Conservation (phyloP, 1,140 invertebrate genomes). For the Planococcus citri region DNA sequence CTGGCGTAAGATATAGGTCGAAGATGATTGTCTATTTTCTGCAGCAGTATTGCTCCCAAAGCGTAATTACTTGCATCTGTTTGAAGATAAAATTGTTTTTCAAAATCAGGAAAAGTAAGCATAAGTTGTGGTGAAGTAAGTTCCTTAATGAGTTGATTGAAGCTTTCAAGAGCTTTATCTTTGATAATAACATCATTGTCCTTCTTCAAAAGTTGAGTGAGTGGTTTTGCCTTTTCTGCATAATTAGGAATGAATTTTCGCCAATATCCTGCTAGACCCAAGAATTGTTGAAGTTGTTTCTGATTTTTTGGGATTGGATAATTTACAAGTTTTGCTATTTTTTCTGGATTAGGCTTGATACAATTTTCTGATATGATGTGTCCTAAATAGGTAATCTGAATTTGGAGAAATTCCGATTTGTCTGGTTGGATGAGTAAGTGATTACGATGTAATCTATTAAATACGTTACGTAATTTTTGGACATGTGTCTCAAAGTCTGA, state of each 20-base stretch:
- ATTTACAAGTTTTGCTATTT: slow-evolving; percentile 31
- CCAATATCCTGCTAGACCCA: slow-evolving; percentile 33
- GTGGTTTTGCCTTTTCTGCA: slow-evolving; percentile 29
- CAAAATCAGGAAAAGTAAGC: slow-evolving; percentile 32
- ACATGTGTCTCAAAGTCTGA: neutral
- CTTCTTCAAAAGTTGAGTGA: slow-evolving; percentile 29
- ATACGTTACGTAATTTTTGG: neutral
- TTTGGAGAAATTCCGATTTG: slow-evolving; percentile 14
- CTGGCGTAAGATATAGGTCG: slow-evolving; percentile 29
- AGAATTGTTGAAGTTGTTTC: slow-evolving; percentile 32
- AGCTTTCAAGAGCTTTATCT: neutral
- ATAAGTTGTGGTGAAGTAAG: slow-evolving; percentile 28
- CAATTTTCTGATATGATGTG: slow-evolving; percentile 16
- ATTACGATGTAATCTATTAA: slow-evolving; percentile 10
- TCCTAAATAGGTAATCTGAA: neutral
- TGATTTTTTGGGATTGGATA: slow-evolving; percentile 33
- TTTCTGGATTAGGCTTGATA: slow-evolving; percentile 13
- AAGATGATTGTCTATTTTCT: slow-evolving; percentile 21
- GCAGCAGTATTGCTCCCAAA: slow-evolving; percentile 21
- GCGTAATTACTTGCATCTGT: slow-evolving; percentile 27
- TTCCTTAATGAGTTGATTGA: slow-evolving; percentile 28
- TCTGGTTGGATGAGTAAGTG: slow-evolving; percentile 19
- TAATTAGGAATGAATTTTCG: slow-evolving; percentile 32
- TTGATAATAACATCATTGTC: slow-evolving; percentile 13
- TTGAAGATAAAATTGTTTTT: slow-evolving; percentile 31